Conservation (phyloP, 2,113 vertebrate genomes). For the Hippocampus comes region DNA sequence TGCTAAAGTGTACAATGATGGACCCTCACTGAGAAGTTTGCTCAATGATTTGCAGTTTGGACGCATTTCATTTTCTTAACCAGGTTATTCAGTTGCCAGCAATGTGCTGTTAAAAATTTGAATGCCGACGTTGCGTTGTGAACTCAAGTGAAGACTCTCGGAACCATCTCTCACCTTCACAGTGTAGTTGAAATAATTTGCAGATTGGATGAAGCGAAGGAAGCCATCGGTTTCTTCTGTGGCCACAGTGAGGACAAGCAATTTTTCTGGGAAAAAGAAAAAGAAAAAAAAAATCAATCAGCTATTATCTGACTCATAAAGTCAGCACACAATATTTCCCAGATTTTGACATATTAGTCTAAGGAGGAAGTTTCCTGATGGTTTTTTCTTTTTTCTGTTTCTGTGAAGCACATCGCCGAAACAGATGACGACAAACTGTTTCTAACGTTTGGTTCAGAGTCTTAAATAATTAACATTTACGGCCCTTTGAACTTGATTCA, state of each 20-base stretch:
- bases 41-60: slow-evolving; percentile 25
- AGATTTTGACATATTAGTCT: neutral
- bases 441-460: slow-evolving; percentile 33
- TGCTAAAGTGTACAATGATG: slow-evolving; percentile 20
- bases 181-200: slow-evolving; percentile 90
- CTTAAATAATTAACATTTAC: slow-evolving; percentile 37
- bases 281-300: slow-evolving; percentile 3
- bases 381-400: slow-evolving; percentile 15
- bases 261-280: slow-evolving; percentile 78
- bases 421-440: slow-evolving; percentile 62
- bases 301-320: neutral
- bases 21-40: slow-evolving; percentile 11
- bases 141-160: neutral
- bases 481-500: neutral
- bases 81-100: slow-evolving; percentile 26
- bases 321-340: neutral
- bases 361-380: neutral
- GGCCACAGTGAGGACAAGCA: slow-evolving; percentile 90
- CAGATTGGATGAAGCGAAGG: slow-evolving; percentile 87
- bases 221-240: slow-evolving; percentile 92
- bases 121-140: neutral
- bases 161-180: slow-evolving; percentile 81
- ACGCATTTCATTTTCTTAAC: slow-evolving; percentile 21
- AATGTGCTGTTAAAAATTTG: slow-evolving; percentile 16
- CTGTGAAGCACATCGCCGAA: slow-evolving; percentile 51